Base-by-base conservation (phyloP, 92 coral and sea anemone species). In the Porites lobata region DNA sequence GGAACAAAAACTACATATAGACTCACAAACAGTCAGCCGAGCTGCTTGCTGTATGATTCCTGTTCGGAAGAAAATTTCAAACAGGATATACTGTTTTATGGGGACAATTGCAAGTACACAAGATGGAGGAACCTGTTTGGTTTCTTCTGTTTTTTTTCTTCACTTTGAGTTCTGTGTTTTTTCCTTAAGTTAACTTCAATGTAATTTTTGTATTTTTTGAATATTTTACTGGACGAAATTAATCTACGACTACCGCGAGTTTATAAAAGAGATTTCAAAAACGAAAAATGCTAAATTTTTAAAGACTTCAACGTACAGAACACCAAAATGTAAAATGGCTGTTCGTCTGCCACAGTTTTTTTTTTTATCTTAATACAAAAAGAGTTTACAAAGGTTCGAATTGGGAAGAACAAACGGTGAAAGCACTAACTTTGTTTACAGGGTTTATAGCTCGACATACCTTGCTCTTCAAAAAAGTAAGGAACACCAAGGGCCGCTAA, bases 1-100 rank as follows among this genome's bases (percentile, higher is more conserved):
- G 68, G 99, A 98, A 82, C 99, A 98, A 73, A 98, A 98, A 70
- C 99, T 98, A 72, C 99, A 98, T 26, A 98, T 98, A 17, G 99
- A 98, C 85, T 98, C 99, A 72, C 98, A 95, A 53, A 91, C 98
- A 29, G 96, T 70, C 22, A 98, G 96, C 57, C 91, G 90, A 50
- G 98, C 91, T 29, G 99, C 99, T 85, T 98, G 98, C 82, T 98
- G 94, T 69, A 98, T 96, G 63, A 98, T 98, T 47, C 95, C 99
- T 98, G 53, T 1, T 76, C 4, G 18, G 17, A 21, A 50, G 58
- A 67, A 18, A 10, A 67, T 22, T 8, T 2, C 72, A 67, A 21
- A 22, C 38, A 67, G 43, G 10, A 0, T 62, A n/a, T 62, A 56
- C 12, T 56, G 61, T 56, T 56, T 54, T 8, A 9, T 10, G 17